phyloP scores from a whole-genome alignment of 2,113 vertebrate genomes.

The Brachyhypopomus occidentalis region DNA sequence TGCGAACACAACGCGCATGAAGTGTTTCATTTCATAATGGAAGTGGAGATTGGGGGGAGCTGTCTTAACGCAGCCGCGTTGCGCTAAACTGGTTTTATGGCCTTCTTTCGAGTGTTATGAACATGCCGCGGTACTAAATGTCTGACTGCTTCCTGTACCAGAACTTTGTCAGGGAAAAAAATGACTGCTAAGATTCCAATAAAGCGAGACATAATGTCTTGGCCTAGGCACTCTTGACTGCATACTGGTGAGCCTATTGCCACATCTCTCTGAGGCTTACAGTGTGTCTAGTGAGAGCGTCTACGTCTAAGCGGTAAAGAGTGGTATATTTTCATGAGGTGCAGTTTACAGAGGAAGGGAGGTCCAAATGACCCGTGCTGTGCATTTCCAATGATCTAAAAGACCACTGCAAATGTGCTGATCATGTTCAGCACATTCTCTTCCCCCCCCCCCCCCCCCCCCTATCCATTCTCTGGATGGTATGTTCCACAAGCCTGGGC shows the following conservation, averaged over 20 bases:
- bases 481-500: no score
- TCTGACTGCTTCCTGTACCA: background rate
- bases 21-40: background rate
- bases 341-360: background rate
- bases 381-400: no score
- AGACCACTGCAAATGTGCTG: no score
- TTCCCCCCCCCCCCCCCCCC: no score
- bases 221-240: constrained; percentile 3
- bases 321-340: background rate
- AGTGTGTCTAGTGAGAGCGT: background rate
- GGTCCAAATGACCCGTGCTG: no score
- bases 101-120: background rate
- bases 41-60: background rate
- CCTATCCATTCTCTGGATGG: no score
- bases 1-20: background rate
- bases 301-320: background rate
- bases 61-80: background rate
- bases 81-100: background rate
- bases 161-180: background rate
- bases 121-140: background rate
- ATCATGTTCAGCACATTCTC: no score
- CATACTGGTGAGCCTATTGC: background rate
- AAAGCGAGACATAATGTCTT: constrained; percentile 1
- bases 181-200: constrained; percentile 19
- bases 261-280: background rate